Conservation (phyloP, 2,888 invertebrate genomes). For the Pseudococcus viburni region DNA sequence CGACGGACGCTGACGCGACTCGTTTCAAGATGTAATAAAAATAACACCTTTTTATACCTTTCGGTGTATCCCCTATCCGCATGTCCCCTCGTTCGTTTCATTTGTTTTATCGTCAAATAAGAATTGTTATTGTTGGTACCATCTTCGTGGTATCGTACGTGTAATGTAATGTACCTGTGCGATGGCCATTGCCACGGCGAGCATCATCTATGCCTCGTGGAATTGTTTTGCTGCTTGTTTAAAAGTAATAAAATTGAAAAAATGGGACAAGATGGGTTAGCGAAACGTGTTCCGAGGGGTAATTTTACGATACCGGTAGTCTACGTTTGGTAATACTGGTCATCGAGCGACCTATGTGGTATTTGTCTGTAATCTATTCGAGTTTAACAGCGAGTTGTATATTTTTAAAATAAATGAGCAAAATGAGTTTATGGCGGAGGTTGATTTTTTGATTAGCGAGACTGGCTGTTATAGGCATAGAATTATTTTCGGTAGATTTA, state of each 20-base stretch:
- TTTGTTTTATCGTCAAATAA: not conserved
- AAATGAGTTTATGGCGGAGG: not conserved
- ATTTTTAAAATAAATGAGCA: not conserved
- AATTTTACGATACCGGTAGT: constrained; percentile 31
- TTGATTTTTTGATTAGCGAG: no score
- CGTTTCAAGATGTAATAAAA: constrained; percentile 3
- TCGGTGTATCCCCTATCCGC: not conserved
- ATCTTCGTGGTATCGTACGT: not conserved
- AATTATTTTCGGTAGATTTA: no score
- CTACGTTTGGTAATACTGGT: constrained; percentile 22
- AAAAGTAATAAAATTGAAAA: constrained; percentile 22
- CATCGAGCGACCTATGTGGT: not conserved
- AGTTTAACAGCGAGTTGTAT: not conserved
- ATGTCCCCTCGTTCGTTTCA: not conserved
- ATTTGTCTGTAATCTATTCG: not conserved
- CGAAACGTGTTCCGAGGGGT: not conserved
- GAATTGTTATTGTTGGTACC: not conserved
- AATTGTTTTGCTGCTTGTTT: constrained; percentile 19
- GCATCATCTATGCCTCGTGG: not conserved
- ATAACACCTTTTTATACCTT: constrained; percentile 15
- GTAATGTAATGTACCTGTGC: constrained; percentile 2
- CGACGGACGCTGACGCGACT: not conserved
- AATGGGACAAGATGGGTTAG: not conserved
- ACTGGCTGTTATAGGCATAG: no score
- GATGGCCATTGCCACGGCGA: not conserved